phyloP scores from a whole-genome alignment of 2,888 invertebrate genomes.

The Rhagonycha fulva region DNA sequence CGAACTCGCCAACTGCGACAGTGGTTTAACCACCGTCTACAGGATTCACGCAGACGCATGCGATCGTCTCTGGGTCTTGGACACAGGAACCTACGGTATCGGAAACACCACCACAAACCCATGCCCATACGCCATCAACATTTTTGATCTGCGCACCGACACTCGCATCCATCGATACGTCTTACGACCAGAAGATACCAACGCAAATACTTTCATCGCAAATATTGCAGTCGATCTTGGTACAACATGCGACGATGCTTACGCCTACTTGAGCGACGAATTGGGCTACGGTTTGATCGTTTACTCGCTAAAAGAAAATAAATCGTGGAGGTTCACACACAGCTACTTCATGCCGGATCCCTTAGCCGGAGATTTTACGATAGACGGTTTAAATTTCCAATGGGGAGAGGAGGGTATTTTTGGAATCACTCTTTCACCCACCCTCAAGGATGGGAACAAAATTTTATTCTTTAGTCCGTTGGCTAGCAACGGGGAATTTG shows the following conservation, averaged over 20 bases:
- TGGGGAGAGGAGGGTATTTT: conserved; percentile 84
- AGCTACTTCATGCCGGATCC: conserved; percentile 84
- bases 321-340: conserved; percentile 79
- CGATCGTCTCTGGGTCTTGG: conserved; percentile 81
- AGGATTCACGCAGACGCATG: conserved; percentile 79
- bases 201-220: conserved; percentile 80
- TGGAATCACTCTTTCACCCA: conserved; percentile 67
- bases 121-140: conserved; percentile 78
- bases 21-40: conserved; percentile 77
- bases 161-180: conserved; percentile 68
- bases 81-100: conserved; percentile 82
- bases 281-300: conserved; percentile 80
- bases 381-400: conserved; percentile 81
- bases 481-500: conserved; percentile 77
- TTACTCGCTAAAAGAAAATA: conserved; percentile 77
- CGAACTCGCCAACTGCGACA: conserved; percentile 74
- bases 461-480: conserved; percentile 79
- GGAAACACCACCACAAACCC: conserved; percentile 75
- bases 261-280: conserved; percentile 81
- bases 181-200: conserved; percentile 73
- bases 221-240: conserved; percentile 83
- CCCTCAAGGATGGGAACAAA: conserved; percentile 68
- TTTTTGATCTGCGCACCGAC: conserved; percentile 77
- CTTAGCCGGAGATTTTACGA: conserved; percentile 75
- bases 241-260: conserved; percentile 73